Evolutionary conservation across 2,113 vertebrate species (phyloP), one percentile per base, ranked within the genome.

Genomic region (Chamaetylas fuelleborni): DNA sequence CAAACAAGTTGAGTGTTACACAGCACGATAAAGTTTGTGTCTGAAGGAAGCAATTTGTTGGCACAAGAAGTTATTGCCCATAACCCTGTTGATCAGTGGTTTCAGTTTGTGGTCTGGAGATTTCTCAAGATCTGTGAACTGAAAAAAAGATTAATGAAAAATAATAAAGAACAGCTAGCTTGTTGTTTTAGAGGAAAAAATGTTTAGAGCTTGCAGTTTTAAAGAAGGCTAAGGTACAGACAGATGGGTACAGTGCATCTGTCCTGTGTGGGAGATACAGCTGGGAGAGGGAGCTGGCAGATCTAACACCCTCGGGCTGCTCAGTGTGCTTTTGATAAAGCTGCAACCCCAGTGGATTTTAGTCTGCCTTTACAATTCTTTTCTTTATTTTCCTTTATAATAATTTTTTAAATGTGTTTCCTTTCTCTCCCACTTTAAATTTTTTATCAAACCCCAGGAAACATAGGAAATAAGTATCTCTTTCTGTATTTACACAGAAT

Each of bases 41-140:
- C 81, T 26, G 8, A 85, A 85, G 54, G 65, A 81, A 64, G 48
- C 53, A 6, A n/a, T 28, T 7, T 36, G n/a, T 64, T 86, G 93
- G 31, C 53, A 48, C 1, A 13, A 50, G 4, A n/a, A 43, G 45
- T 60, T 58, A 31, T 22, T 48, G 3, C 69, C 6, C 64, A 19
- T 26, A 66, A 31, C n/a, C 40, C 4, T 31, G 70, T 18, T 43
- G 47, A 69, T 76, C 56, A 1, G 88, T 76, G 88, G 76, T 65
- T 96, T 58, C 88, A 93, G 25, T 70, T 93, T 76, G 48, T 57
- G 71, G 62, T 69, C 90, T 86, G 90, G 95, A 92, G 71, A 66
- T 92, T 82, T 69, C 90, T 85, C 20, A 9, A 7, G 40, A 69
- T 92, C 58, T 76, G n/a, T 24, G 54, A 88, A 28, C 58, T 33